A percentile compares a stretch with the other conserved stretches of the same genome.
Conservation (phyloP, 2,797 vertebrate genomes). For the Synaphobranchus kaupii region DNA sequence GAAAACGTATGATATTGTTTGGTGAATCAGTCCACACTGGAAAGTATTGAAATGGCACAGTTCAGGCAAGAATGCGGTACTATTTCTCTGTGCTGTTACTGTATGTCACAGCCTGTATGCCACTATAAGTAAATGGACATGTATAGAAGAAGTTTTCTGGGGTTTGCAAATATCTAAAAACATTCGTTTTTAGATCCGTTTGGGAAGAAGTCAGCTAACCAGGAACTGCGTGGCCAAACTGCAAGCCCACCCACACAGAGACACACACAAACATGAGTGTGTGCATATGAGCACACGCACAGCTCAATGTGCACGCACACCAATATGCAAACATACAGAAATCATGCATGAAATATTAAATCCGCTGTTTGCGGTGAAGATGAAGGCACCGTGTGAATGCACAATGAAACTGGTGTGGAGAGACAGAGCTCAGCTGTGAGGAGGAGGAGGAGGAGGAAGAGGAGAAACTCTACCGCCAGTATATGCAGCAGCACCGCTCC, state of each 20-base stretch:
- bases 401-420: neutral
- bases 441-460: neutral
- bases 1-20: neutral
- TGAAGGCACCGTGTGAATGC: neutral
- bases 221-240: neutral
- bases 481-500: constrained; percentile 84
- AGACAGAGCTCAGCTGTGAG: neutral
- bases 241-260: neutral
- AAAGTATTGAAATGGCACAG: neutral
- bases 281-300: neutral
- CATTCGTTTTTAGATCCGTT: neutral
- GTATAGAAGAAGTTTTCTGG: neutral
- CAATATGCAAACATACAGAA: neutral
- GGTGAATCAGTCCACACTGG: neutral
- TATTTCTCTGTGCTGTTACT: neutral
- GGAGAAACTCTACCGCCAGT: constrained; percentile 71
- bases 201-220: neutral
- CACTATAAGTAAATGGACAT: neutral
- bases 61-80: neutral
- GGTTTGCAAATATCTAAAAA: neutral
- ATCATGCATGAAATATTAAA: neutral
- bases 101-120: neutral
- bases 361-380: neutral
- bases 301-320: neutral
- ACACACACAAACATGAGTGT: neutral